Conservation (phyloP, 2,797 vertebrate genomes). For the Lemur catta region DNA sequence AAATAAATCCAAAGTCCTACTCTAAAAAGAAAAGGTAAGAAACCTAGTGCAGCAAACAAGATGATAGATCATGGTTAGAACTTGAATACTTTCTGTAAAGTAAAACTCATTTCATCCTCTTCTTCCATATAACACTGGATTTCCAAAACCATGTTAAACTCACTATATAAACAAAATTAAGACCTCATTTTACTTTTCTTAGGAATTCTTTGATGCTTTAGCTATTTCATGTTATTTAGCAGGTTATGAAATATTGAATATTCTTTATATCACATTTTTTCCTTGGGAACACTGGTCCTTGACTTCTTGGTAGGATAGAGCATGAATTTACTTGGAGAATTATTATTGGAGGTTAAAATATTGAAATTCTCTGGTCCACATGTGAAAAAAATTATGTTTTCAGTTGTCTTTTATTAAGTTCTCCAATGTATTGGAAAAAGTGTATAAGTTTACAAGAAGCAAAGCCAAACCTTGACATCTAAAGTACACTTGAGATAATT, state of each 20-base stretch:
- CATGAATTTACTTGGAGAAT: background rate
- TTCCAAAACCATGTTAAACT: background rate
- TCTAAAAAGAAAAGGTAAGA: background rate
- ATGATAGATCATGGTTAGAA: background rate
- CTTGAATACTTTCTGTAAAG: background rate
- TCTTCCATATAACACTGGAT: background rate
- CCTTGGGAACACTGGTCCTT: background rate
- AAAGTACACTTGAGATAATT: background rate
- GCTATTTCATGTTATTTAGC: background rate
- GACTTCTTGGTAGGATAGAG: background rate
- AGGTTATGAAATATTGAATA: background rate
- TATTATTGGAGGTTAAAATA: background rate
- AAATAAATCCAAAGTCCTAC: background rate
- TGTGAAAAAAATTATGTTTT: background rate
- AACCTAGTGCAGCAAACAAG: background rate
- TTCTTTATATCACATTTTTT: background rate
- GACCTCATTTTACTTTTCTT: background rate
- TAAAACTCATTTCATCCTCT: background rate
- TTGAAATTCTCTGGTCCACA: background rate
- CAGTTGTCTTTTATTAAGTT: background rate
- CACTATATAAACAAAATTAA: background rate
- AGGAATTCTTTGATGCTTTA: background rate
- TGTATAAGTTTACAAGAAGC: background rate
- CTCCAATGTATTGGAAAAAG: background rate
- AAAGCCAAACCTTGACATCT: background rate